Base-by-base conservation (phyloP, 2,888 invertebrate genomes). In the Acleris sparsana region DNA sequence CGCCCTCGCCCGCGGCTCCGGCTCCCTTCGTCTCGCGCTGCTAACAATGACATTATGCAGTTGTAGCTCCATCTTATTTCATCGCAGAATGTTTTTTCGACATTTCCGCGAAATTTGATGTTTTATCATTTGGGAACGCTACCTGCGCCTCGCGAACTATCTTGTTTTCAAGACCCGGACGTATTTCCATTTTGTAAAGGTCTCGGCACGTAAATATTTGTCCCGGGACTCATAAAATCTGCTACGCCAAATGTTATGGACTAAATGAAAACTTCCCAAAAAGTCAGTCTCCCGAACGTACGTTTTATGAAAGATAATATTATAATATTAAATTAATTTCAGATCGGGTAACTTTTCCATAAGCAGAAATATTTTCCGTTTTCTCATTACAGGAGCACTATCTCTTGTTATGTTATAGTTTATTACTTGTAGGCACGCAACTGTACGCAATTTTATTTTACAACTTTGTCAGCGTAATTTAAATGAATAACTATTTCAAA, bases 41-140 rank as follows among this genome's bases (percentile, higher is more conserved):
- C 73, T 79, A 80, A 82, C 80, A 85, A 83, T 80, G 80, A 80
- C 78, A 75, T 78, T 77, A 82, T 80, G 75, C 71, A 69, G 66
- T 73, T 73, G 73, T 72, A 72, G 76, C 75, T 73, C 73, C 72
- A 72, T 75, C 71, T 72, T 72, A 75, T 77, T 75, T 74, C 74
- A 71, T 72, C 71, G 73, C 69, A 74, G 70, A 75, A 75, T 64
- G 25, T 25, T 46, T 25, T 46, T 57, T 46, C 56, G 9, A 56
- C 44, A 17, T 65, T 70, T 69, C 70, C 69, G 18, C 48, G 17
- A 58, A 58, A 48, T 58, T 63, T 46, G 58, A 25, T 18, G 46
- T 53, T 53, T 39, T n/a, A 48, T 48, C 22, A 9, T 49, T 49
- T 18, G 25, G 13, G 25, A 43, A 17, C 17, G 18, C 18, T 55